Conservation (phyloP, 1,140 invertebrate species). For the Dreissena polymorpha region DNA sequence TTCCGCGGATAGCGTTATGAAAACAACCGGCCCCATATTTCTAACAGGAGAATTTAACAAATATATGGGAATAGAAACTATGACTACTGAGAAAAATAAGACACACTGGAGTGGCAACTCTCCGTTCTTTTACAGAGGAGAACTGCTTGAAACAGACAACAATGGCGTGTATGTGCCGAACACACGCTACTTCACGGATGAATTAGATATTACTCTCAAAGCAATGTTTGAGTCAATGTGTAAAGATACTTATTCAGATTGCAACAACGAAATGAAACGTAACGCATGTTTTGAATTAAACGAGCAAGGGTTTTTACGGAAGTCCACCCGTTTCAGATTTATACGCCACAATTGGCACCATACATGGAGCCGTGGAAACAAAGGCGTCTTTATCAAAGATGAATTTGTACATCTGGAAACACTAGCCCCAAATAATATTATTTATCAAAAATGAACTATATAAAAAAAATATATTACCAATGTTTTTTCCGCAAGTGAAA, state of each 20-base stretch:
- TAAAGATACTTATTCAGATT: conserved; percentile 47
- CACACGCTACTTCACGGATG: conserved; percentile 25
- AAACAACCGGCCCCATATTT: background rate
- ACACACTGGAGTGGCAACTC: conserved; percentile 10
- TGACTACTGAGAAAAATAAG: conserved; percentile 25
- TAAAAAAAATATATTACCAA: too few relatives aligned
- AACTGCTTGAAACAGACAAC: conserved; percentile 8
- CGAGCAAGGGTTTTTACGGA: conserved; percentile 44
- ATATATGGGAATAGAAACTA: conserved; percentile 48
- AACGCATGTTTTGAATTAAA: conserved; percentile 63
- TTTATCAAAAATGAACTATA: too few relatives aligned
- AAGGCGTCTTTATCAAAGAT: too few relatives aligned
- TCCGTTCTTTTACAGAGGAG: conserved; percentile 31
- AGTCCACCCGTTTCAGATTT: conserved; percentile 54
- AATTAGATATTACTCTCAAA: background rate
- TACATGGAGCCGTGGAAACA: conserved; percentile 39
- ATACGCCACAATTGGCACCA: conserved; percentile 69
- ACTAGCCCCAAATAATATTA: too few relatives aligned
- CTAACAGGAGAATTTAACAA: background rate
- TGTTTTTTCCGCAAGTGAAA: too few relatives aligned
- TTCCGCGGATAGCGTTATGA: background rate
- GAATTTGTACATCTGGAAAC: too few relatives aligned
- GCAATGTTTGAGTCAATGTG: background rate
- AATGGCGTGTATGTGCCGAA: conserved; percentile 40
- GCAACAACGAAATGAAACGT: conserved; percentile 51